phyloP scores from a whole-genome alignment of 2,113 vertebrate species.

The Seriola aureovittata region DNA sequence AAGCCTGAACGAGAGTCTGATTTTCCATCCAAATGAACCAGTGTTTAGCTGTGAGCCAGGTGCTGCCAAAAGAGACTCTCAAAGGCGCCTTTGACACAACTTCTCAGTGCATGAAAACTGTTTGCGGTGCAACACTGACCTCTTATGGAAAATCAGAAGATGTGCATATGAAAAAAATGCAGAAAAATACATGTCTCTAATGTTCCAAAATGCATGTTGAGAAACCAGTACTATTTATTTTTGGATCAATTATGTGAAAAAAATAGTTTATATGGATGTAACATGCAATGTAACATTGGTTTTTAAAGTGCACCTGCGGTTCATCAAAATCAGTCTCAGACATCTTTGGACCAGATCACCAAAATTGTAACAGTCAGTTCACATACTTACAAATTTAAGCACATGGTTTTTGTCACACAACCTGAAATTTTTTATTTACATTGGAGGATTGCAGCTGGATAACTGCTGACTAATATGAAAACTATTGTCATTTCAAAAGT shows the following conservation, averaged over 20 bases:
- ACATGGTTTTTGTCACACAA: no score
- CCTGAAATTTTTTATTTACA: no score
- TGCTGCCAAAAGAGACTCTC: conserved; percentile 64
- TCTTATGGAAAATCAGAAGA: conserved; percentile 57
- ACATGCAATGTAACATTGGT: no score
- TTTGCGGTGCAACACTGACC: conserved; percentile 69
- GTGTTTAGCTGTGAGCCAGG: conserved; percentile 62
- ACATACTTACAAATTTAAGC: no score
- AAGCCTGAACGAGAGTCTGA: conserved; percentile 52
- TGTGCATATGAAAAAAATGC: conserved; percentile 29
- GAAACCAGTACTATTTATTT: not conserved
- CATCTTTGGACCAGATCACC: no score
- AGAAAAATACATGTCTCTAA: not conserved
- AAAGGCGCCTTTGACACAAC: conserved; percentile 50
- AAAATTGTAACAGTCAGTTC: no score
- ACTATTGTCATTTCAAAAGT: no score
- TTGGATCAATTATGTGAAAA: not conserved
- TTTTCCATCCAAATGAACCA: conserved; percentile 68
- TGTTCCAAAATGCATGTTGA: not conserved
- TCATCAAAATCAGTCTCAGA: not conserved
- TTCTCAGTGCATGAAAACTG: not conserved
- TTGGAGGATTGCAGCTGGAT: no score
- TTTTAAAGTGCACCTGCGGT: not conserved
- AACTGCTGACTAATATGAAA: no score
- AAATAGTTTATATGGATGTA: not conserved